phyloP scores from a whole-genome alignment of 2,113 vertebrate species.

The Bubalus kerabau region DNA sequence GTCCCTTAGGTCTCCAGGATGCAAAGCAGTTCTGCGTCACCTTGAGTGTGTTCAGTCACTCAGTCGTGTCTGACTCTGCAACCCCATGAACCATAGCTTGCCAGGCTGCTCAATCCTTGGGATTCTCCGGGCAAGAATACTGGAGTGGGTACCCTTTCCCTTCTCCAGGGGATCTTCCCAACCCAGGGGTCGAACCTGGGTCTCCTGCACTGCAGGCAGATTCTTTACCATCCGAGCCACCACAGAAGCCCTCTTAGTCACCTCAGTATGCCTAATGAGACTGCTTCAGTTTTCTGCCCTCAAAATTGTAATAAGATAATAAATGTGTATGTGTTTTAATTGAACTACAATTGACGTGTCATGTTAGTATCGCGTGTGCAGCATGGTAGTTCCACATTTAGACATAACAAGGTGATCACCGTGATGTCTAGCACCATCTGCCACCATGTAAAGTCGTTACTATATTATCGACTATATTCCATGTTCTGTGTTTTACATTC shows the following conservation, averaged over 20 bases:
- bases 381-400: not conserved
- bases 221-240: accelerated
- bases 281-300: not conserved
- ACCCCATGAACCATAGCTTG: not conserved
- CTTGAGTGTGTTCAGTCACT: not conserved
- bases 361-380: accelerated
- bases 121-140: not conserved
- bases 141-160: not conserved
- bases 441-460: not conserved
- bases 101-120: not conserved
- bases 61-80: not conserved
- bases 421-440: not conserved
- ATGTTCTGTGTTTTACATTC: not conserved
- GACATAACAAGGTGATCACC: not conserved
- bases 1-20: not conserved
- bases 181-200: not conserved
- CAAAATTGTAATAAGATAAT: not conserved
- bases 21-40: not conserved
- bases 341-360: not conserved
- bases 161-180: not conserved
- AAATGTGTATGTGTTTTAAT: not conserved
- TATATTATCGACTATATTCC: not conserved
- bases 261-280: not conserved
- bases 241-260: accelerated
- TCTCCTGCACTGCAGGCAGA: not conserved